Base-by-base conservation (phyloP, 2,797 vertebrate genomes). In the Cuniculus paca region DNA sequence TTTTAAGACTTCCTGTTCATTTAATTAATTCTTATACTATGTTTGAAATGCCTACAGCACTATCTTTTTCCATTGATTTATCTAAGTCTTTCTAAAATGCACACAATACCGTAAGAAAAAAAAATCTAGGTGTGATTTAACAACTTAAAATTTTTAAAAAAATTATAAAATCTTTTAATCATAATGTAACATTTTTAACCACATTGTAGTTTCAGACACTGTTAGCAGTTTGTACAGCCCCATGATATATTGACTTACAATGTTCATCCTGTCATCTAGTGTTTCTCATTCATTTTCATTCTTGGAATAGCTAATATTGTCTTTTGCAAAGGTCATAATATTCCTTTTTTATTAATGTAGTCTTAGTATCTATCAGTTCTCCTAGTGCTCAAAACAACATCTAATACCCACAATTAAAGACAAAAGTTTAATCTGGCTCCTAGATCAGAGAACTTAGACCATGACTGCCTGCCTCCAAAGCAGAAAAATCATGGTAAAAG, bases 51-150 rank as follows among this genome's bases (percentile, higher is more conserved):
- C 17, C 9, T 9, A 45, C 4, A 31, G 2, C 1, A 81, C 19
- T 80, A 5, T 85, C 17, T 8, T 70, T 87, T 86, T 28, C 16
- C 14, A 50, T 11, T 42, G 16, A 48, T 86, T 96, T 91, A 72
- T 72, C 50, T 77, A 90, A 77, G 16, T 86, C 31, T 56, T 85
- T 83, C 39, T 93, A 63, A 83, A 91, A 87, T 68, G n/a, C 8
- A 68, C n/a, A 20, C n/a, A 20, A 19, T 36, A 17, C 8, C n/a
- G 17, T 68, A 19, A n/a, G 34, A 34, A 52, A 80, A 83, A 83
- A 88, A 88, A 39, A 31, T 50, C 6, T 72, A 52, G 5, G 2
- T 0, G 6, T 63, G 24, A 50, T 80, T 90, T 77, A 88, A 39
- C 77, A 77, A 39, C n/a, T 52, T 79, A 24, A 78, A 54, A 12